phyloP scores from a whole-genome alignment of 1,140 invertebrate genomes.

The Pseudomyrmex dendroicus region DNA sequence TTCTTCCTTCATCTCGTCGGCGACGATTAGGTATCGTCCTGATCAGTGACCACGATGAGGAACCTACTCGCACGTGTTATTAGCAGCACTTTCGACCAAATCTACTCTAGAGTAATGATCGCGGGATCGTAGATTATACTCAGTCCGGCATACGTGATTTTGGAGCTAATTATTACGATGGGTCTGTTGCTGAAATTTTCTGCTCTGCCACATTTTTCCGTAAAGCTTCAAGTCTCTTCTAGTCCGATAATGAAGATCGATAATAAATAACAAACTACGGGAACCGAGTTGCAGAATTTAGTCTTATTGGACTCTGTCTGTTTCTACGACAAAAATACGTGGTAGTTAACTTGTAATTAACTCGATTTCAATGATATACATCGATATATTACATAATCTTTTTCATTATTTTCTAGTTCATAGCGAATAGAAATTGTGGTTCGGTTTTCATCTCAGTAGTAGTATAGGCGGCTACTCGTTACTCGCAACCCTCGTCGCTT shows the following conservation, averaged over 20 bases:
- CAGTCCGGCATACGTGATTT: slow-evolving; percentile 38
- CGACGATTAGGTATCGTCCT: slow-evolving; percentile 51
- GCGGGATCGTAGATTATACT: slow-evolving; percentile 38
- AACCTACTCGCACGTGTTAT: slow-evolving; percentile 55
- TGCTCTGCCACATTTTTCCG: not conserved
- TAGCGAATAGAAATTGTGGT: slow-evolving; percentile 25
- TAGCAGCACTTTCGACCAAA: slow-evolving; percentile 49
- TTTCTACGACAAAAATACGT: not conserved
- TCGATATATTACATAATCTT: not conserved
- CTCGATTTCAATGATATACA: not conserved
- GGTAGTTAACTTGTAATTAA: not conserved
- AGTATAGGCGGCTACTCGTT: slow-evolving; percentile 32
- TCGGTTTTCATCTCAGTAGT: not conserved
- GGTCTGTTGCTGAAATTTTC: slow-evolving; percentile 38
- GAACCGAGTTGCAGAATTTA: not conserved
- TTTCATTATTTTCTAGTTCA: not conserved
- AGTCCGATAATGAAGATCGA: not conserved
- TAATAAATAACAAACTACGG: no score
- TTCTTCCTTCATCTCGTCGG: slow-evolving; percentile 10
- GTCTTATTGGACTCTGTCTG: not conserved
- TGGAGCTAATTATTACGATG: slow-evolving; percentile 23
- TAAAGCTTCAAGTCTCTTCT: not conserved
- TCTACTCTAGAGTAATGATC: slow-evolving; percentile 38
- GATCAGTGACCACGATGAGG: slow-evolving; percentile 43
- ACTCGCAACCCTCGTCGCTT: slow-evolving; percentile 41